phyloP scores from a whole-genome alignment of 2,797 vertebrate species.

The Pantherophis vulpinus region DNA sequence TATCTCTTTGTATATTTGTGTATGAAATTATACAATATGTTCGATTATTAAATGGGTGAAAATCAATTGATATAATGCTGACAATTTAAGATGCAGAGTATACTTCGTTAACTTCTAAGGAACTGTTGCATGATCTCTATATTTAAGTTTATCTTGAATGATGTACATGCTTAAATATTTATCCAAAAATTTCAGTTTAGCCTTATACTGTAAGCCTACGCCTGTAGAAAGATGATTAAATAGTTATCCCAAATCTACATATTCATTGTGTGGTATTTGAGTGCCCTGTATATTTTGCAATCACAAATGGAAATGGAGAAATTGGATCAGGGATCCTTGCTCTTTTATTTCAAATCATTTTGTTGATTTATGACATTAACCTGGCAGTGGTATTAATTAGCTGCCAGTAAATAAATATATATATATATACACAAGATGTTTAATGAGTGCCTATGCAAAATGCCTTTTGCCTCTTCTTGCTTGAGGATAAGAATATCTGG shows the following conservation, averaged over 20 bases:
- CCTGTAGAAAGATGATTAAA: conserved; percentile 17
- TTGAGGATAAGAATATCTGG: not conserved
- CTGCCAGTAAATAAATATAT: conserved; percentile 41
- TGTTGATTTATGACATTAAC: conserved; percentile 37
- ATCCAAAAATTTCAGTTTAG: conserved; percentile 35
- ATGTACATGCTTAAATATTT: conserved; percentile 22
- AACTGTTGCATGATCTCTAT: conserved; percentile 25
- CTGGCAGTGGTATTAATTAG: conserved; percentile 33
- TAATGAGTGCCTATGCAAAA: not conserved
- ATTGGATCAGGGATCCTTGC: not conserved
- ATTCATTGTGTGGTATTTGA: conserved; percentile 56
- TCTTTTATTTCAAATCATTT: conserved; percentile 45
- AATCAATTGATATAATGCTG: not conserved
- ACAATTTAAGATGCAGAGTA: not conserved
- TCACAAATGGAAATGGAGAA: conserved; percentile 21
- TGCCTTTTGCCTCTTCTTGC: not conserved
- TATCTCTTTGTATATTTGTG: not conserved
- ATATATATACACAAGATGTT: conserved; percentile 11
- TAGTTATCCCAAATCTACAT: conserved; percentile 33
- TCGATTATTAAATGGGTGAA: not conserved
- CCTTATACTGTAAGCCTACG: conserved; percentile 45
- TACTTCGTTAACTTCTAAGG: conserved; percentile 27
- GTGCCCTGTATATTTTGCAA: conserved; percentile 30
- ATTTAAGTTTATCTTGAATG: conserved; percentile 35
- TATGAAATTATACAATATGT: not conserved